Base-by-base conservation (phyloP, 2,888 invertebrate species). In the Oeneis ivallda region DNA sequence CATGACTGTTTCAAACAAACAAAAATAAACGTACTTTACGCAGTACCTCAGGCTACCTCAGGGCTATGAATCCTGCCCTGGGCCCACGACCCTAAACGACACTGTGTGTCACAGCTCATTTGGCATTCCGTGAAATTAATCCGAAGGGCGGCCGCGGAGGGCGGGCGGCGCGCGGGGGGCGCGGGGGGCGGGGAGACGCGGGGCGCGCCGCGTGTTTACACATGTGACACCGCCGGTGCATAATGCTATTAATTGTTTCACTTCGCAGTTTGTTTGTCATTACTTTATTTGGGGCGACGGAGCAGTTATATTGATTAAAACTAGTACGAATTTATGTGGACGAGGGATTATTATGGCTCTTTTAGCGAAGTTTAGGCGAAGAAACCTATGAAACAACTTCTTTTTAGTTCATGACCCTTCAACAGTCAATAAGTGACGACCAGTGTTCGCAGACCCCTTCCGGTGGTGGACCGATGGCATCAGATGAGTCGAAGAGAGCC, bases 51-150 rank as follows among this genome's bases (percentile, higher is more conserved):
- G 26, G n/a, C n/a, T n/a, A n/a, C n/a, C n/a, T n/a, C 26, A 26
- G 3, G 26, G 26, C 2, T 15, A 76, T 78, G 84, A 47, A 17
- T 41, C 11, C 56, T 10, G 39, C 39, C 56, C 56, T 56, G 39
- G 11, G 37, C 54, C 13, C 41, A 2, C 56, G 56, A 56, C 56
- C 56, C 56, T 41, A 15, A 56, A 6, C 39, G 56, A 54, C 37
- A 54, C 39, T 56, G 56, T 17, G 41, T 56, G 89, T 89, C 87
- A 89, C 86, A 87, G 85, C 90, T 90, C 89, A 89, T 92, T 92
- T 89, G 85, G 82, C 85, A 89, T 89, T 89, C 89, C 84, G 89
- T 89, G 85, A 84, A 87, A 89, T 89, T 87, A 90, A 89, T 89
- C 89, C 85, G 76, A 76, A 78, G 80, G 85, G 86, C 83, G 84